Base-by-base conservation (phyloP, 2,797 vertebrate species). In the Semaprochilodus insignis region DNA sequence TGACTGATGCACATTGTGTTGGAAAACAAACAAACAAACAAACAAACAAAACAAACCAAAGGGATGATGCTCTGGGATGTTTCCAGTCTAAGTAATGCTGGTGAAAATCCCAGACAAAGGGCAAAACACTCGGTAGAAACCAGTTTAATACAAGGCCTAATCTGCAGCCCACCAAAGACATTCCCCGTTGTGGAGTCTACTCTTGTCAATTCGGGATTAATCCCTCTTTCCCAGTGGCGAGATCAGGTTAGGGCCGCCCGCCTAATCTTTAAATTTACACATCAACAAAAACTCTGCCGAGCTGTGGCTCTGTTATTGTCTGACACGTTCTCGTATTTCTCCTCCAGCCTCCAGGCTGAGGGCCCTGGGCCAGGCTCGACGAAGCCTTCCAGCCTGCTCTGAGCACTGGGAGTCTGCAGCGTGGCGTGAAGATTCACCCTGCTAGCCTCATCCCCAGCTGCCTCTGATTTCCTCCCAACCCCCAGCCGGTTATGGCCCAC, bases 401-500 rank as follows among this genome's bases (percentile, higher is more conserved):
- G 16, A 44, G 19, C 74, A 2, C 36, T 16, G 13, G 55, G 74
- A 75, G 74, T 44, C 55, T 60, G 74, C 21, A 44, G 55, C 34
- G 55, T 25, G 57, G 74, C 57, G 74, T 75, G 74, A 75, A 75
- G 74, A 62, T 75, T 62, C 74, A 75, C 88, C 84, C 88, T 82
- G 82, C 86, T 25, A 86, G 85, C 85, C 87, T 83, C 78, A 40
- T 87, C 88, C 90, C 91, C 92, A 92, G 90, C 89, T 91, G 91
- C 86, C 84, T 92, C 87, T 83, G 86, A 91, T 91, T 92, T 93
- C 88, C 89, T 90, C 85, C 80, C 83, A 87, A 91, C 86, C 88
- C 87, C 88, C 88, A 51, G 70, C 74, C 17, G 90, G 88, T 90
- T 92, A 89, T 71, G 84, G 90, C 89, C 90, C 88, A 85, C 86